Conservation (phyloP, 1,140 invertebrate species). For the Papilio glaucus region DNA sequence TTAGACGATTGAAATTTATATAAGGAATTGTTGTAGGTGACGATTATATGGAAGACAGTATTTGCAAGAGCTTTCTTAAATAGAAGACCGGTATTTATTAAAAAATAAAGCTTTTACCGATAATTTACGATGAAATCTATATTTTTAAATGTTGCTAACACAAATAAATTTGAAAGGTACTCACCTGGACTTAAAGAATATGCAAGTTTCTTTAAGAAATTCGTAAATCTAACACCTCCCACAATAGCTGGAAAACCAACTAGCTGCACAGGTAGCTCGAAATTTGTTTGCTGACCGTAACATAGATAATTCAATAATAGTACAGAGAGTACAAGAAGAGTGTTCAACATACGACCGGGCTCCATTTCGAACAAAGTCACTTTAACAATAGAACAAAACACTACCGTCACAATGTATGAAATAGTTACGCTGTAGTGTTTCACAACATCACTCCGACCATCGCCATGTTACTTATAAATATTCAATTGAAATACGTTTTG, state of each 20-base stretch:
- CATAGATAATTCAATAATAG: constrained; percentile 49
- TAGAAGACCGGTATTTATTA: neutral
- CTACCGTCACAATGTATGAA: neutral
- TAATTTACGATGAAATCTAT: neutral
- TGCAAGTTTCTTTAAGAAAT: constrained; percentile 92
- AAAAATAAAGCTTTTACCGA: neutral
- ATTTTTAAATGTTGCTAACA: too few relatives aligned
- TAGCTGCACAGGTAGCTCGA: constrained; percentile 90
- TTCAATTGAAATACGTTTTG: constrained; percentile 27
- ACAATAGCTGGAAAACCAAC: constrained; percentile 93
- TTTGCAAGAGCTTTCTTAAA: neutral
- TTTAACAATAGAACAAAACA: constrained; percentile 31
- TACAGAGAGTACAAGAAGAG: constrained; percentile 40
- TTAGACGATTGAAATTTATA: too few relatives aligned
- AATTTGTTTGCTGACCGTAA: constrained; percentile 71
- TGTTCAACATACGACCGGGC: constrained; percentile 17
- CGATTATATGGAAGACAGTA: too few relatives aligned
- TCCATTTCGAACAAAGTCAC: constrained; percentile 23
- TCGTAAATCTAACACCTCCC: constrained; percentile 89
- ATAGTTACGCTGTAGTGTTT: constrained; percentile 14
- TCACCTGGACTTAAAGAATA: constrained; percentile 93
- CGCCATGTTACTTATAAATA: constrained; percentile 34
- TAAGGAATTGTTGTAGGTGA: too few relatives aligned
- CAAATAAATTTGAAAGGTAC: constrained; percentile 70
- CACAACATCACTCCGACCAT: constrained; percentile 31